Evolutionary conservation across 2,797 vertebrate genomes (phyloP), one percentile per base, ranked within the genome.

Genomic region (Myotis pilosus): DNA sequence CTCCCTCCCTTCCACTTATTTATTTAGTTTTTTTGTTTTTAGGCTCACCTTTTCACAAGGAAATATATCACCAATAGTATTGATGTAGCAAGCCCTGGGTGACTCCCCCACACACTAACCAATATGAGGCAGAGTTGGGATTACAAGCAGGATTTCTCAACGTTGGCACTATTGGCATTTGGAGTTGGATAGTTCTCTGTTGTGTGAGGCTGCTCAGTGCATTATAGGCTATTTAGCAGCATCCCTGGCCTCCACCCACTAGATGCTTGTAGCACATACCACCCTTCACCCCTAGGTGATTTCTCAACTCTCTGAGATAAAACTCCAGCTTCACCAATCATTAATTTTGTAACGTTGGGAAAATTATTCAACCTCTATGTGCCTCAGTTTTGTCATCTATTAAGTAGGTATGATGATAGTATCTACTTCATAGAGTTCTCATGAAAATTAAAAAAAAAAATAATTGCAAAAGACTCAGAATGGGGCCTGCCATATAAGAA

Each of bases 271-370:
- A 49, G 22, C 51, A 51, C 22, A 62, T 3, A 30, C 28, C 17
- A 7, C 30, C 22, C 1, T 25, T 5, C 0, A 8, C 16, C 10
- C 36, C 33, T 16, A 17, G 6, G n/a, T 28, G 33, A 41, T 30
- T 92, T 83, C 64, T 85, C 49, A 36, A 87, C 20, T 38, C 19
- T 11, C 1, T 8, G 23, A 38, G 11, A 51, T 41, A 69, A 91
- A 94, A 78, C 80, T 13, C 36, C 25, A 87, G 60, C 25, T 78
- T 55, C 51, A 72, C 20, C 7, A 38, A 47, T 30, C 53, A 53
- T 28, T 55, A 22, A 28, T 68, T 94, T 79, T 87, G 60, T 78
- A 49, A 80, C n/a, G 69, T 71, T 9, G 16, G 64, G 8, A 69
- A 91, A 92, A 72, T 33, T 47, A 47, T 47, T 47, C 47, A 47